Evolutionary conservation across 2,888 invertebrate species (phyloP).

Genomic region (Odontomyia ornata): DNA sequence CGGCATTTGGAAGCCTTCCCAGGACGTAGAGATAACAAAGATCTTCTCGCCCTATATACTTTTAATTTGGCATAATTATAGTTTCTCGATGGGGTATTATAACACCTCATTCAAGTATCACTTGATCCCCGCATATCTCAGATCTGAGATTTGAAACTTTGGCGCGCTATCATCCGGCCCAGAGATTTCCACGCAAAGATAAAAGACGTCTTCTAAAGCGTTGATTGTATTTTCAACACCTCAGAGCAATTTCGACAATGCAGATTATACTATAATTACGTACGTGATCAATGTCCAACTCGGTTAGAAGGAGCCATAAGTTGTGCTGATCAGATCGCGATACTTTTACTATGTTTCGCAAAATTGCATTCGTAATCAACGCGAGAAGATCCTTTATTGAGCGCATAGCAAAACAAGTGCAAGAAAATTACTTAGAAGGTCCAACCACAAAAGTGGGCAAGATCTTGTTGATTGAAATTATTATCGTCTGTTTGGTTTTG

Average conservation of each 20-base stretch:
- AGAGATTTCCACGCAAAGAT: background rate
- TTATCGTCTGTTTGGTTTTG: background rate
- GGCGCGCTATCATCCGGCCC: background rate
- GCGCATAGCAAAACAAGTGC: background rate
- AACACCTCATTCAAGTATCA: constrained; percentile 45
- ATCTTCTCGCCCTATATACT: constrained; percentile 19
- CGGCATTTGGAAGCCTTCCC: background rate
- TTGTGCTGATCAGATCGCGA: constrained; percentile 24
- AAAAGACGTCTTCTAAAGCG: background rate
- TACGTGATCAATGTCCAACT: constrained; percentile 44
- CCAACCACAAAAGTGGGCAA: background rate
- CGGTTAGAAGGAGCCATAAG: constrained; percentile 37
- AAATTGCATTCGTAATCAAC: background rate
- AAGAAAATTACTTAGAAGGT: constrained; percentile 24
- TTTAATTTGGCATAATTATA: constrained; percentile 48
- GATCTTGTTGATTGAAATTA: constrained; percentile 19
- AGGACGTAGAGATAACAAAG: constrained; percentile 30
- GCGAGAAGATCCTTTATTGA: background rate
- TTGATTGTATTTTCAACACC: constrained; percentile 34
- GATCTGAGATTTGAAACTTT: constrained; percentile 14
- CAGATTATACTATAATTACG: constrained; percentile 45
- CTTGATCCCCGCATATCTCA: constrained; percentile 34
- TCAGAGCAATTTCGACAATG: constrained; percentile 48
- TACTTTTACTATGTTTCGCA: constrained; percentile 19
- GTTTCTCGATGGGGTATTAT: constrained; percentile 42